These are phyloP conservation scores for Eristalis intricaria DNA, from an alignment of 2,888 invertebrate species.

Conservation along the genomic window DNA sequence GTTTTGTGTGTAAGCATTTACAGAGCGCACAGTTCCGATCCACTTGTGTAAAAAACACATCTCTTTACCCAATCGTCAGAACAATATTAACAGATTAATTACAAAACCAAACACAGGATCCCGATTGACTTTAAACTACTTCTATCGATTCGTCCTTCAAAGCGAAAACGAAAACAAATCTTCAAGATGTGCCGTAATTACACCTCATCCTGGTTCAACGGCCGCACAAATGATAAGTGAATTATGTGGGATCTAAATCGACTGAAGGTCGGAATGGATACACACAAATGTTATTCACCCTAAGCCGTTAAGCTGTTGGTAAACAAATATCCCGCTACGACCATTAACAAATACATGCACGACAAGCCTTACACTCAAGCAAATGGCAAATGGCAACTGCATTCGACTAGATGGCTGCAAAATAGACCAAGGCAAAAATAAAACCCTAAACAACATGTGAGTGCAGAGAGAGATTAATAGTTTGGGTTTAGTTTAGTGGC, in stretches of 20 bases:
- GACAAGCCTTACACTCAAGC: not conserved
- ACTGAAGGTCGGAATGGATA: not conserved
- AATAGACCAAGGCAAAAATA: not conserved
- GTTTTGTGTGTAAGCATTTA: no score
- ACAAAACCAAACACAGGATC: no score
- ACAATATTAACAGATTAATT: no score
- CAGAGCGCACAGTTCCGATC: no score
- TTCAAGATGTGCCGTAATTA: not conserved
- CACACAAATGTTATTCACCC: not conserved
- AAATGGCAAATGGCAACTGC: not conserved
- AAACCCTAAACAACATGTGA: not conserved
- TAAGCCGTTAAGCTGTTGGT: not conserved
- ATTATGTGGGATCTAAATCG: not conserved
- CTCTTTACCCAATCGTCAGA: no score
- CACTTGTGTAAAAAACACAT: no score
- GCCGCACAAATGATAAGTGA: not conserved
- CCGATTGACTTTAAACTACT: no score
- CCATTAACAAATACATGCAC: not conserved
- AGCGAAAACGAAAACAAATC: not conserved
- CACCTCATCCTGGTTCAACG: not conserved
- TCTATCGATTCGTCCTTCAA: not conserved
- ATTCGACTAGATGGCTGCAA: not conserved
- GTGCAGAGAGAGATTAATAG: slow-evolving; percentile 2
- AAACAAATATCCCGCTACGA: not conserved
- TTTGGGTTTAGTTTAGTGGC: not conserved